Percentiles rank a stretch among this genome's conserved stretches.
Evolutionary conservation across 2,113 vertebrate genomes (phyloP).

Genomic region (Romanogobio albipinnatus): DNA sequence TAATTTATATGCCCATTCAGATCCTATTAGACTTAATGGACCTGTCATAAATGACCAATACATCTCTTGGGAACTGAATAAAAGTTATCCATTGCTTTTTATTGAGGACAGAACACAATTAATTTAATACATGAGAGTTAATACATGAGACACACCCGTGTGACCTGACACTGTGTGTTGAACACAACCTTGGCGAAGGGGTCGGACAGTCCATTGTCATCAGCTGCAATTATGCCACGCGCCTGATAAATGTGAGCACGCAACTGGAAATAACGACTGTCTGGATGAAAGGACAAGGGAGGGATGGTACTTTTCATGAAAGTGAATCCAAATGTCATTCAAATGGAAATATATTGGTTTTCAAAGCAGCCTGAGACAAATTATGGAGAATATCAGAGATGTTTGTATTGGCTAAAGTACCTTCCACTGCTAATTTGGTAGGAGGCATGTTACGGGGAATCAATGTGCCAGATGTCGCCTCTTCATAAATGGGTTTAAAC

Average conservation of each 20-base stretch:
- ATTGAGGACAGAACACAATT: background rate
- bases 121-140: too few species aligned
- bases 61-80: background rate
- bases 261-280: constrained; percentile 91
- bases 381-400: background rate
- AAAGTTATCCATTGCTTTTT: background rate
- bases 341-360: constrained; percentile 3
- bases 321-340: constrained; percentile 4
- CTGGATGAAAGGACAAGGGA: constrained; percentile 60
- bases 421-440: constrained; percentile 79
- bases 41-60: background rate
- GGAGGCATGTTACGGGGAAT: constrained; percentile 70
- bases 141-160: constrained; percentile 73
- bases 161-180: constrained; percentile 87
- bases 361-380: background rate
- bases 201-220: constrained; percentile 89
- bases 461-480: constrained; percentile 57
- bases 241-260: constrained; percentile 92
- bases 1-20: background rate
- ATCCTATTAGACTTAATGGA: background rate
- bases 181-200: constrained; percentile 89
- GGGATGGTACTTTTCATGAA: background rate
- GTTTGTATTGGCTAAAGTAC: constrained; percentile 64
- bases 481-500: constrained; percentile 78
- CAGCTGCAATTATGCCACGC: constrained; percentile 85